Evolutionary conservation across 1,140 invertebrate genomes (phyloP), one percentile per base, ranked within the genome.

Genomic region (Eupeodes corollae): DNA sequence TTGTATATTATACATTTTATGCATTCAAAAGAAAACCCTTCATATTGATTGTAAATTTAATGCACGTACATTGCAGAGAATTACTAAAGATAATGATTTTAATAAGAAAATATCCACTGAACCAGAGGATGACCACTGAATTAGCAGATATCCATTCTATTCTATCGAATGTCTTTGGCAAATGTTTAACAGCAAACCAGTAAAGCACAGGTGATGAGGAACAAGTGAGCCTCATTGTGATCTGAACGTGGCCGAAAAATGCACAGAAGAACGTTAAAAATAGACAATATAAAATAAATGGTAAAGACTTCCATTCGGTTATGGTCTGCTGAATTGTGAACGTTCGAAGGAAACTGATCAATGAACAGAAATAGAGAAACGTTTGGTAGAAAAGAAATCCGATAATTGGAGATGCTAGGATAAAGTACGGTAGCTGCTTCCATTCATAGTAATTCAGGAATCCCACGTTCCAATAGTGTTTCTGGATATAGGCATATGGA

Each of bases 341-440:
- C 30, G 35, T 14, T 12, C 13, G 38, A 18, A 48, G 33, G 0
- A 57, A 31, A 3, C 45, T 50, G 45, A 44, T 63, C 67, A 43
- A 49, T 68, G 35, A 83, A 54, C 52, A 84, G 73, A 63, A 35
- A 41, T 63, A 62, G 10, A 50, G 46, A 21, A 48, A 59, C 45
- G 57, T 63, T 34, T 66, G 59, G 47, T 58, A 63, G 15, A 57
- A 52, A 51, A 66, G 53, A 19, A 66, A 66, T 87, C 67, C 42
- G 73, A 73, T 30, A 91, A 92, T 75, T 10, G 94, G 94, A 3
- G 78, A 52, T 14, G 92, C 92, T 18, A 98, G 67, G 12, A 91
- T 40, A 68, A 98, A 98, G 70, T 97, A 97, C 12, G 92, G 93
- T 51, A 94, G 76, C 73, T 98, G 91, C 66, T 91, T 93, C 19